A percentile compares a stretch with the other conserved stretches of the same genome.
Conservation (phyloP, 2,888 invertebrate genomes). For the Mystacides longicornis region DNA sequence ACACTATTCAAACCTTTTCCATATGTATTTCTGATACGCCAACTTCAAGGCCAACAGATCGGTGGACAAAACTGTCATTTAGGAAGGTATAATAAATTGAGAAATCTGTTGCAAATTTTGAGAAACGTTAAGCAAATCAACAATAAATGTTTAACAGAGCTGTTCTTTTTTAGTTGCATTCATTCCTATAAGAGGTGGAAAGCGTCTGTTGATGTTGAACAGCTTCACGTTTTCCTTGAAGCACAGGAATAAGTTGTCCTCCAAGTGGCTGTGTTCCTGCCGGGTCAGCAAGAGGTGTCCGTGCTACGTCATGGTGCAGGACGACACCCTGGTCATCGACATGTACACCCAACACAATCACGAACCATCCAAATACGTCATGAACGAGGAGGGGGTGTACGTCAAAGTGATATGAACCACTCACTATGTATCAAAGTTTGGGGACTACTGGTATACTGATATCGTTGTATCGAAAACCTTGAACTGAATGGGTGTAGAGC, state of each 20-base stretch:
- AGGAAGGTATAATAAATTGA: too few relatives aligned
- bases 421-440: too few relatives aligned
- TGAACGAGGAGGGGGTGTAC: neutral
- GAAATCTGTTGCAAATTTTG: too few relatives aligned
- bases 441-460: too few relatives aligned
- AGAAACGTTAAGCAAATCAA: too few relatives aligned
- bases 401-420: neutral
- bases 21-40: too few relatives aligned
- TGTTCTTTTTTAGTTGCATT: conserved; percentile 7
- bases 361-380: neutral
- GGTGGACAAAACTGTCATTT: too few relatives aligned
- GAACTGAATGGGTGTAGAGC: too few relatives aligned
- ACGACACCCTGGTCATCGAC: neutral
- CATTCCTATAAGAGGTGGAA: conserved; percentile 10
- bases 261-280: conserved; percentile 6
- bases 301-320: neutral
- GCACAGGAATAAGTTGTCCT: neutral
- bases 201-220: conserved; percentile 15
- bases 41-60: too few relatives aligned
- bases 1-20: too few relatives aligned
- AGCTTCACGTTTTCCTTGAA: conserved; percentile 10
- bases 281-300: conserved; percentile 4
- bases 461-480: too few relatives aligned
- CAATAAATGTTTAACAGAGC: too few relatives aligned
- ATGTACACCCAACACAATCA: conserved; percentile 2